Conservation (phyloP, 2,113 vertebrate genomes). For the Lates calcarifer region DNA sequence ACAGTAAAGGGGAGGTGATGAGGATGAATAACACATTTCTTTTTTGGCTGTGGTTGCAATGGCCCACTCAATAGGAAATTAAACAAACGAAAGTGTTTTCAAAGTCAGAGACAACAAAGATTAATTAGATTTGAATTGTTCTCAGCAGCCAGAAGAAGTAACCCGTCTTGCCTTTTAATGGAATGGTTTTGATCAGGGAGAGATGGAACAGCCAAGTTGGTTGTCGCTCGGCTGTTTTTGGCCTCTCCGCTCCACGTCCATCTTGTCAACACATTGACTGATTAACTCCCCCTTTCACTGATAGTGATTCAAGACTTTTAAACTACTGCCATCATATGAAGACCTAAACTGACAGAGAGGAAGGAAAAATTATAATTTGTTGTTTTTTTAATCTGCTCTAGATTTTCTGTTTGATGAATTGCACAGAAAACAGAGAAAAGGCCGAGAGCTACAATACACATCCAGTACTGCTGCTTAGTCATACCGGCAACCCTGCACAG, state of each 20-base stretch:
- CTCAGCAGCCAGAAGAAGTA: conserved; percentile 50
- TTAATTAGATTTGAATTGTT: conserved; percentile 63
- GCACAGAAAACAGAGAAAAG: neutral
- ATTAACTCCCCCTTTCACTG: conserved; percentile 54
- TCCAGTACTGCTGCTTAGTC: conserved; percentile 5
- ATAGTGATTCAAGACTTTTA: conserved; percentile 36
- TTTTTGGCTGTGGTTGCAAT: conserved; percentile 60
- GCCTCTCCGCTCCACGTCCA: conserved; percentile 42
- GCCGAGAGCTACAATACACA: neutral
- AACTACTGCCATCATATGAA: conserved; percentile 34
- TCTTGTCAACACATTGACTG: conserved; percentile 64
- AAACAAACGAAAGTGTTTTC: conserved; percentile 60
- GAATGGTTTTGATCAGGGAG: conserved; percentile 68
- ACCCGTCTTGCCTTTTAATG: conserved; percentile 43
- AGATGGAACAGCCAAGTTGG: conserved; percentile 37
- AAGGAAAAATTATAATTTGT: conserved; percentile 51
- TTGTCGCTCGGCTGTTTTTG: conserved; percentile 60
- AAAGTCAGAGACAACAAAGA: conserved; percentile 56
- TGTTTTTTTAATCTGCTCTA: conserved; percentile 18
- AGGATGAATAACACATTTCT: conserved; percentile 76
- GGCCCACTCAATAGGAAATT: conserved; percentile 59
- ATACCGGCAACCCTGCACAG: neutral
- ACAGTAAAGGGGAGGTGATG: conserved; percentile 63
- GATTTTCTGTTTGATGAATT: neutral
- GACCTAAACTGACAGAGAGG: conserved; percentile 42